Conservation (phyloP, 2,113 vertebrate genomes). For the Trematocara marginatum region DNA sequence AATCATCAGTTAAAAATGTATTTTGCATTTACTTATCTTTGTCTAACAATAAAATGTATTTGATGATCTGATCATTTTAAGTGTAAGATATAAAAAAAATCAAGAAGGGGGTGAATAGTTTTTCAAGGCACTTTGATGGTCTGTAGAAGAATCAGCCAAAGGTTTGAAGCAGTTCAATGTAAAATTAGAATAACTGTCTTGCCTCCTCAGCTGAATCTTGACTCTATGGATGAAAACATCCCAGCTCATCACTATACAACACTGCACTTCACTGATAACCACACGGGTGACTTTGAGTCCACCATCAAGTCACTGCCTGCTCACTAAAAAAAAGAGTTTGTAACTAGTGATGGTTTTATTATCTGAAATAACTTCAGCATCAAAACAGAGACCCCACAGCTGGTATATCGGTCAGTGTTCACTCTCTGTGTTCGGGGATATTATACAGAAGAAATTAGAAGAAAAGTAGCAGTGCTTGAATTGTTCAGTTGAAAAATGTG, state of each 20-base stretch:
- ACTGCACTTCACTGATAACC: not conserved
- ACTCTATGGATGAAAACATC: not conserved
- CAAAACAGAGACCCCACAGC: not conserved
- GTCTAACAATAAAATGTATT: not conserved
- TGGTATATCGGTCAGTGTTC: not conserved
- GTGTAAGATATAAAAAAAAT: not conserved
- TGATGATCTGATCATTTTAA: not conserved
- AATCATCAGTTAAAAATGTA: not conserved
- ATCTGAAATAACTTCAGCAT: rapidly evolving
- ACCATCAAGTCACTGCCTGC: not conserved
- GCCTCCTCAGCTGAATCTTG: rapidly evolving
- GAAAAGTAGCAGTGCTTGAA: not conserved
- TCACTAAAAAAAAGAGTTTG: not conserved
- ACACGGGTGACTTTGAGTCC: rapidly evolving
- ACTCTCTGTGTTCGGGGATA: rapidly evolving
- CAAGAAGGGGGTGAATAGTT: rapidly evolving
- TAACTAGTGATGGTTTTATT: not conserved
- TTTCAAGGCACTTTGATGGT: not conserved
- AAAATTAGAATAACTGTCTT: not conserved
- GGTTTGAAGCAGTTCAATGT: not conserved
- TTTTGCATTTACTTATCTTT: not conserved
- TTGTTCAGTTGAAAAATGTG: not conserved
- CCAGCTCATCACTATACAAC: not conserved
- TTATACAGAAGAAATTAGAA: not conserved
- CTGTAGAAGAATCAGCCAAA: not conserved